Evolutionary conservation across 2,113 vertebrate genomes (phyloP).

Genomic region (Limnothrissa miodon): DNA sequence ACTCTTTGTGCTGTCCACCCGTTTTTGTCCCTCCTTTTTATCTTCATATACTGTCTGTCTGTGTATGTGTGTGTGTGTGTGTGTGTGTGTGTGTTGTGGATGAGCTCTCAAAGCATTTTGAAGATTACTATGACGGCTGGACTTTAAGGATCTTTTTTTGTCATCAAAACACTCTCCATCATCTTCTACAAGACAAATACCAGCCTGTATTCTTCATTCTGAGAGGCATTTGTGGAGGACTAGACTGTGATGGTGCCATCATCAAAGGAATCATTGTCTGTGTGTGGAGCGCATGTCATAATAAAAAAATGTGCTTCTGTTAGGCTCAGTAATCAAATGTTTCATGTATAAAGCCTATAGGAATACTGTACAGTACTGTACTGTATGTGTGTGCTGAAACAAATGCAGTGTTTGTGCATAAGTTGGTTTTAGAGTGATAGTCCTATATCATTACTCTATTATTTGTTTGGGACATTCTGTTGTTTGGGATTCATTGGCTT

Average conservation of each 20-base stretch:
- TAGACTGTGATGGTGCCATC: neutral
- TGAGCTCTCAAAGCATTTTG: neutral
- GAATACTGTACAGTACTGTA: no score
- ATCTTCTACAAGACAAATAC: neutral
- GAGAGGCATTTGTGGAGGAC: neutral
- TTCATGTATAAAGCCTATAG: neutral
- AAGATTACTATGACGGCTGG: neutral
- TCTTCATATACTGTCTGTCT: no score
- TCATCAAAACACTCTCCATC: neutral
- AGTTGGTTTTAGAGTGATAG: neutral
- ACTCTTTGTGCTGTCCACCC: no score
- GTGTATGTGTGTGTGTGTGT: constrained; percentile 43
- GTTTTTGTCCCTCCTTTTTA: no score
- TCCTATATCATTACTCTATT: neutral
- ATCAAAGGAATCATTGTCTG: neutral
- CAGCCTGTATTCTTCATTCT: neutral
- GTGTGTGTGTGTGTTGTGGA: neutral
- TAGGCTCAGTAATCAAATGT: neutral
- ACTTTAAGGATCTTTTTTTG: neutral
- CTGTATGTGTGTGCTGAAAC: neutral
- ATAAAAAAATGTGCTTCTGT: neutral
- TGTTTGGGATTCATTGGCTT: neutral
- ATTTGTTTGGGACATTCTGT: neutral
- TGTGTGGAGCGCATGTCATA: neutral
- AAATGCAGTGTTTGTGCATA: neutral